Base-by-base conservation (phyloP, 2,888 invertebrate genomes). In the Ennomos quercinarius region DNA sequence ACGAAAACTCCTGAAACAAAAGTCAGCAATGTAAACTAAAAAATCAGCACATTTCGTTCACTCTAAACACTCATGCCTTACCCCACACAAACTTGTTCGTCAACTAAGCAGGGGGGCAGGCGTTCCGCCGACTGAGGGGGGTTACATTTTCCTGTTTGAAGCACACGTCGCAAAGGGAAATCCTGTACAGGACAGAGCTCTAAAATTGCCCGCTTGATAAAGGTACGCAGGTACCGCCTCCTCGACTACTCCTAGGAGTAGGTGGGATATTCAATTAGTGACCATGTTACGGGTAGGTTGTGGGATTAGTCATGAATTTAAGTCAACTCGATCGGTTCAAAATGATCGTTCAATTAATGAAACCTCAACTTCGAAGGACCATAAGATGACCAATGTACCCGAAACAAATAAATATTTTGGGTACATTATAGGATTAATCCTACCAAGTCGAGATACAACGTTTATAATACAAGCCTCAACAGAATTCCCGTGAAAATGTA, bases 131-230 rank as follows among this genome's bases (percentile, higher is more conserved):
- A 77, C 78, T 72, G 73, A 73, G 70, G 81, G 82, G 83, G 86
- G 85, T 80, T 81, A 84, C 86, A 83, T 87, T 87, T 89, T 84
- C 90, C 91, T 89, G 90, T 91, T 90, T 88, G 89, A 87, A 88
- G 90, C 90, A 90, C 91, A 91, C 91, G 87, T 89, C 86, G 89
- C 87, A 84, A 86, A 87, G 84, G 89, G 88, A 89, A 89, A 89
- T 87, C 88, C 91, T 88, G 89, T 85, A 88, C 89, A 92, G 91
- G 91, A 91, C 91, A 90, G 85, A 84, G 84, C 87, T 84, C 85
- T 89, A 82, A 89, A 89, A 91, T 92, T 90, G 88, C 89, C 90
- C 87, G 85, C 80, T 83, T 81, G 81, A 78, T 78, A 75, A 74
- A 70, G 77, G 76, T 76, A 72, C 76, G 75, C 77, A 81, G 77